Conservation (phyloP, 2,888 invertebrate species). For the Andrena hattorfiana region DNA sequence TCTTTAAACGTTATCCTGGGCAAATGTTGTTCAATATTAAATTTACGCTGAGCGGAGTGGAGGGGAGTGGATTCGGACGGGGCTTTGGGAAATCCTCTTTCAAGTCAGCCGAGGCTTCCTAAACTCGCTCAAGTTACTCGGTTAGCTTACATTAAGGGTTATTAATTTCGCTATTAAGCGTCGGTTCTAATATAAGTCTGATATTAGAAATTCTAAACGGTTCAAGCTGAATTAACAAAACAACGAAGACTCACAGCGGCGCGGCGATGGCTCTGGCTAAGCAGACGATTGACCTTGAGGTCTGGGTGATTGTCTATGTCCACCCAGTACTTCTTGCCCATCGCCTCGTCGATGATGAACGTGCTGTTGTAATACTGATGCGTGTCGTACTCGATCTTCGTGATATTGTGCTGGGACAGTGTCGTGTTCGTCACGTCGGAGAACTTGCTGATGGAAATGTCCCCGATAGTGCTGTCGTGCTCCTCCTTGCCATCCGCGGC, state of each 20-base stretch:
- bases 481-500: constrained; percentile 34
- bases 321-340: constrained; percentile 90
- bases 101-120: too few species aligned
- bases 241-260: constrained; percentile 90
- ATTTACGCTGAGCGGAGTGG: too few species aligned
- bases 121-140: too few species aligned
- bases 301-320: constrained; percentile 88
- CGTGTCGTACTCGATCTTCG: constrained; percentile 87
- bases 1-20: too few species aligned
- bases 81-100: too few species aligned
- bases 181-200: too few species aligned
- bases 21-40: too few species aligned
- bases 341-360: constrained; percentile 87
- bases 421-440: constrained; percentile 84
- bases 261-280: constrained; percentile 93
- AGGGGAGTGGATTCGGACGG: too few species aligned
- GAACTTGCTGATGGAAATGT: constrained; percentile 82
- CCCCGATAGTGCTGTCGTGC: constrained; percentile 73
- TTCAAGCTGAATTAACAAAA: background rate
- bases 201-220: too few species aligned
- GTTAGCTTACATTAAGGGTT: too few species aligned
- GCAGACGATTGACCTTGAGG: constrained; percentile 88
- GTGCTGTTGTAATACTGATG: constrained; percentile 94
- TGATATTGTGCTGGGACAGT: constrained; percentile 85
- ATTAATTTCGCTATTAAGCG: too few species aligned